phyloP scores from a whole-genome alignment of 2,113 vertebrate genomes.

The Oostethus manadensis region DNA sequence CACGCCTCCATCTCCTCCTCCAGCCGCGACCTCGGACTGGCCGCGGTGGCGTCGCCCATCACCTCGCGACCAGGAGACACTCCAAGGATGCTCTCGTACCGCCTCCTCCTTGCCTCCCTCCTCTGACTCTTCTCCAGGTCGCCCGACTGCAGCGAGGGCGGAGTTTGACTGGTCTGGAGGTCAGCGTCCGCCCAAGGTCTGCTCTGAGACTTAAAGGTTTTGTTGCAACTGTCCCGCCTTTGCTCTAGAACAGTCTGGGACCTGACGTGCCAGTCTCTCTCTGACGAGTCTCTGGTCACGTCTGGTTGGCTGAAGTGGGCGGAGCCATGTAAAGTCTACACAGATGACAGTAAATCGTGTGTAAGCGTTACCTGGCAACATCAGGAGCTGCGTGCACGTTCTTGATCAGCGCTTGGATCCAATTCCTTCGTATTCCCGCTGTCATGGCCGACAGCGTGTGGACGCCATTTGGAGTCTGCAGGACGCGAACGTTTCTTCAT shows the following conservation, averaged over 20 bases:
- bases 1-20: slow-evolving; percentile 60
- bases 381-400: slow-evolving; percentile 59
- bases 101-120: slow-evolving; percentile 59
- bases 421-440: slow-evolving; percentile 67
- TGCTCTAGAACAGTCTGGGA: slow-evolving; percentile 28
- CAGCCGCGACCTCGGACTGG: slow-evolving; percentile 1
- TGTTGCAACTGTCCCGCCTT: slow-evolving; percentile 39
- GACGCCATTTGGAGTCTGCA: slow-evolving; percentile 46
- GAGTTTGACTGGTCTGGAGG: background rate
- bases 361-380: slow-evolving; percentile 51
- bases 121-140: slow-evolving; percentile 53
- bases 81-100: slow-evolving; percentile 59
- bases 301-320: slow-evolving; percentile 45
- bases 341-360: background rate
- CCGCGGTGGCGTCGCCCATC: background rate
- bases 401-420: slow-evolving; percentile 69
- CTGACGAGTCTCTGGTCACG: slow-evolving; percentile 57
- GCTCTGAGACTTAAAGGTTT: slow-evolving; percentile 46
- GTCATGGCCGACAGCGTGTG: slow-evolving; percentile 68
- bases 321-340: slow-evolving; percentile 36
- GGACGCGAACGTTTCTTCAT: background rate
- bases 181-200: background rate
- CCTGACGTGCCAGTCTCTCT: slow-evolving; percentile 21
- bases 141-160: slow-evolving; percentile 14
- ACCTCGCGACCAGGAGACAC: slow-evolving; percentile 24